Evolutionary conservation across 1,140 invertebrate genomes (phyloP).

Genomic region (Phortica variegata): DNA sequence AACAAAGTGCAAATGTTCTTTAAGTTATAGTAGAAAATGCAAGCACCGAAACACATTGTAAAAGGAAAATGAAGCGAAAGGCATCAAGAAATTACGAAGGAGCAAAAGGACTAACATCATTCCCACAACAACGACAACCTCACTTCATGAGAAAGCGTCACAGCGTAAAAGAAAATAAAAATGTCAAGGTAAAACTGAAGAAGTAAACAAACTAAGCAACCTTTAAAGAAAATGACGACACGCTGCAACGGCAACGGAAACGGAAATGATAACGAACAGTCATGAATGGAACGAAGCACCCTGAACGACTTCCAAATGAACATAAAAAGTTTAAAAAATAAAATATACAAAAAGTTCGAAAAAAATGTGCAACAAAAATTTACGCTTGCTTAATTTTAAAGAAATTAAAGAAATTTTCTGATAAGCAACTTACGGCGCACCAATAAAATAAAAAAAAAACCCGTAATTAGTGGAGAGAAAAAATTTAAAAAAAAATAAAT

Average conservation of each 20-base stretch:
- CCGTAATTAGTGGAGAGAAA: constrained; percentile 43
- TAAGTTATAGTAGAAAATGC: background rate
- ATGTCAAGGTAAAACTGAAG: constrained; percentile 45
- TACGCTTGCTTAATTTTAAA: background rate
- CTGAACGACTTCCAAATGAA: constrained; percentile 25
- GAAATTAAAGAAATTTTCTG: constrained; percentile 3
- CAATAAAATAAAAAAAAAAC: constrained; percentile 26
- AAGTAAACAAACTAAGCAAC: constrained; percentile 32
- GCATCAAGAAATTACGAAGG: constrained; percentile 9
- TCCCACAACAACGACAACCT: constrained; percentile 16
- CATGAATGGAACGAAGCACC: constrained; percentile 20
- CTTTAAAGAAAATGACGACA: constrained; percentile 4
- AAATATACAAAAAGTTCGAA: constrained; percentile 29
- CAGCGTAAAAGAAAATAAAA: constrained; percentile 31
- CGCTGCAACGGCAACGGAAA: constrained; percentile 36
- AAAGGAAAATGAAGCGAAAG: constrained; percentile 16
- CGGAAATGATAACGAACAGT: constrained; percentile 41
- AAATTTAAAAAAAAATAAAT: constrained; percentile 26
- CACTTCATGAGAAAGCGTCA: constrained; percentile 13
- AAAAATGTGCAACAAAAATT: constrained; percentile 19
- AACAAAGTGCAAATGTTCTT: too few species aligned
- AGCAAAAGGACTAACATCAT: constrained; percentile 31
- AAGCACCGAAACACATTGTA: background rate
- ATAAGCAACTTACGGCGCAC: constrained; percentile 5
- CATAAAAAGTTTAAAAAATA: constrained; percentile 16